Evolutionary conservation across 2,888 invertebrate genomes (phyloP).

Genomic region (Willowsia nigromaculata): DNA sequence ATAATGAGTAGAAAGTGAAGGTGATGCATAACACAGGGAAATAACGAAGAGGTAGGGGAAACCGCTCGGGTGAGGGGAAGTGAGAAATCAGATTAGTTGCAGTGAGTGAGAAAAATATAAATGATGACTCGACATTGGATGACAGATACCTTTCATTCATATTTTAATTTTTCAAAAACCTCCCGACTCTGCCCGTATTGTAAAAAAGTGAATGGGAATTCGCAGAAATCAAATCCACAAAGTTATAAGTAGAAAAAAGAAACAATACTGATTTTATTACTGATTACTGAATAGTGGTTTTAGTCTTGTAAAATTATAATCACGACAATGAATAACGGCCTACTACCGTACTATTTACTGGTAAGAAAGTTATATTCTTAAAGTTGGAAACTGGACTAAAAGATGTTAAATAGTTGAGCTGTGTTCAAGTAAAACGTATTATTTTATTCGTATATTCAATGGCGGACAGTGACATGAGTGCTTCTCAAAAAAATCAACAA

Average conservation of each 20-base stretch:
- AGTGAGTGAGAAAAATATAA: constrained; percentile 30
- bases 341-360: not conserved
- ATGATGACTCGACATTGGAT: constrained; percentile 69
- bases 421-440: not conserved
- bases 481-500: not conserved
- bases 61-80: not conserved
- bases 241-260: not conserved
- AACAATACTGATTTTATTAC: not conserved
- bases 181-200: not conserved
- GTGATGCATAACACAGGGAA: not conserved
- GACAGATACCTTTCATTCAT: constrained; percentile 64
- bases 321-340: not conserved
- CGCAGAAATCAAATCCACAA: not conserved
- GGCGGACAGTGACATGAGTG: not conserved
- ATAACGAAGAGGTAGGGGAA: not conserved
- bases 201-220: not conserved
- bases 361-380: not conserved
- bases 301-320: not conserved
- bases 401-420: not conserved
- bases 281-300: no score
- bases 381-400: not conserved
- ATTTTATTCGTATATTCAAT: not conserved
- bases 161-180: not conserved
- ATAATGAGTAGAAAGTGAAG: constrained; percentile 12
- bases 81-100: constrained; percentile 13